These are phyloP conservation scores for Leptocoma aspasia DNA, from an alignment of 2,113 vertebrate genomes.

Conservation along the genomic window DNA sequence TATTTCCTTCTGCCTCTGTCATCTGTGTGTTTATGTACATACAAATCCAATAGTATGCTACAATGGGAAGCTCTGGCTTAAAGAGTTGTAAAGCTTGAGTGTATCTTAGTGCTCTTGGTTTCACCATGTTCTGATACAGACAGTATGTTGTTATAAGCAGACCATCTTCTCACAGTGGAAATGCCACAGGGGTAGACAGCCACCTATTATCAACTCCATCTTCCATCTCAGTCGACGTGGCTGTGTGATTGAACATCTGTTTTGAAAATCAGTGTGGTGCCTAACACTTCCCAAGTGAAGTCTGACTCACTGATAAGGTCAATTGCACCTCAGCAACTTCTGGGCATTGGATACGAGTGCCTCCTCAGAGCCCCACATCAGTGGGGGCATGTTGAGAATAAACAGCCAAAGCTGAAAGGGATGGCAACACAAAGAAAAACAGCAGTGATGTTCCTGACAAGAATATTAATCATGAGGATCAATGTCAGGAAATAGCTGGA, in stretches of 20 bases:
- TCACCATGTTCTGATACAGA: background rate
- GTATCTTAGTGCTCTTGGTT: background rate
- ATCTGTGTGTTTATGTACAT: background rate
- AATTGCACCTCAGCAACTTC: background rate
- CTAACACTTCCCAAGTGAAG: background rate
- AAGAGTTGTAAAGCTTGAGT: background rate
- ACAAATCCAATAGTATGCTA: background rate
- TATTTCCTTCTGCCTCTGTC: background rate
- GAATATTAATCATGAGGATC: background rate
- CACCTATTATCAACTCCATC: background rate
- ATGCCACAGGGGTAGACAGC: background rate
- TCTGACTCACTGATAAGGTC: background rate
- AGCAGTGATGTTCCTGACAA: background rate
- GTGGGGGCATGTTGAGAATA: background rate
- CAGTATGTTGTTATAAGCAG: background rate
- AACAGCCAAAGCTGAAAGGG: background rate
- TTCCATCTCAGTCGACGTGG: background rate
- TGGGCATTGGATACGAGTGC: background rate
- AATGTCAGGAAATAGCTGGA: background rate
- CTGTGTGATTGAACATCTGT: background rate
- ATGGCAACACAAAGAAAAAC: background rate
- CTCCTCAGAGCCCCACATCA: background rate
- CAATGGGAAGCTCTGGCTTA: background rate
- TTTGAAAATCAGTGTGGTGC: background rate
- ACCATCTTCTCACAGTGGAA: background rate